Base-by-base conservation (phyloP, 2,797 vertebrate genomes). In the Pangasius djambal region DNA sequence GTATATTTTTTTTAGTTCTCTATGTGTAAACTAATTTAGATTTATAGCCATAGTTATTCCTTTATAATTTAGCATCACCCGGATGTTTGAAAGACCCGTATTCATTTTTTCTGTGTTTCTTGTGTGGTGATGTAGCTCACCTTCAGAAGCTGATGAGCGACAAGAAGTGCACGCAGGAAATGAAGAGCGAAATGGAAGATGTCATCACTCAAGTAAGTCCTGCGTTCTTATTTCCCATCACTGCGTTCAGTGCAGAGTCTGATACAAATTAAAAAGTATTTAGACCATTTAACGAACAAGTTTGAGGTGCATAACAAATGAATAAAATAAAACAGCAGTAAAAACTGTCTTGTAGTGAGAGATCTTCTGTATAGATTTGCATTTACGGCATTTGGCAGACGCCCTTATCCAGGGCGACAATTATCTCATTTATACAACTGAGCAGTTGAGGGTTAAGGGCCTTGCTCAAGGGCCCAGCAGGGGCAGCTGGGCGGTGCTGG, bases 101-200 rank as follows among this genome's bases (percentile, higher is more conserved):
- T 55, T 72, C 3, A 0, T 57, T 57, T 57, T 57, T n/a, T n/a
- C 50, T 10, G 4, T 44, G 15, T 44, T 88, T 6, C 82, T 0
- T 90, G 86, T 88, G 15, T 87, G 48, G 15, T 83, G 40, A 91
- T 88, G 0, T 82, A 99, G 99, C 98, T 92, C 98, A 99, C 90
- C 97, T 99, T 87, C 98, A 99, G 94, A 99, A 99, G 92, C 91
- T 99, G 90, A 99, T 99, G 98, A 97, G 98, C 85, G 99, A 99
- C 93, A 99, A 99, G 95, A 99, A 99, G 90, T 99, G 98, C 91
- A 37, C 97, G 0, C 96, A 96, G 15, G 98, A 98, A 92, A 99
- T 97, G 93, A 99, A 98, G 89, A 93, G 95, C 10, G 97, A 99
- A 94, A 99, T 99, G 98, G 98, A 99, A 85, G 95, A 95, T 0